Conservation (phyloP, 2,888 invertebrate species). For the Netelia melanura region DNA sequence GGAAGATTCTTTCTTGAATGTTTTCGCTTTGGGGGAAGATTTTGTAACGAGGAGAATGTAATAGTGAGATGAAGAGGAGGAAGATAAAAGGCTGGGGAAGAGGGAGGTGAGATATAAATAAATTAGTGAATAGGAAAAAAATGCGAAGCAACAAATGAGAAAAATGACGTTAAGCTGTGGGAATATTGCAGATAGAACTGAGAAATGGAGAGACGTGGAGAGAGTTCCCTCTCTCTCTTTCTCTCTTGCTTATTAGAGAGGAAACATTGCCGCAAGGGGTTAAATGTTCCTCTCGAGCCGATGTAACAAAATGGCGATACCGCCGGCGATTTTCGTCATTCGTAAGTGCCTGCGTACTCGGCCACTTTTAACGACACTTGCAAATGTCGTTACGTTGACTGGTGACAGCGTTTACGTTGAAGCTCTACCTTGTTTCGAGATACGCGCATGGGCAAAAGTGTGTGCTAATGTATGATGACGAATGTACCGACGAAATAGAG, state of each 20-base stretch:
- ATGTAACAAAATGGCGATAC: slow-evolving; percentile 78
- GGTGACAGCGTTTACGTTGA: slow-evolving; percentile 66
- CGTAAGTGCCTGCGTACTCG: slow-evolving; percentile 70
- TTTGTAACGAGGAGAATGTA: not conserved
- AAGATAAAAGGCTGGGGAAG: not conserved
- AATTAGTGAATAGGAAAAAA: slow-evolving; percentile 26
- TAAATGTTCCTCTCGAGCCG: slow-evolving; percentile 48
- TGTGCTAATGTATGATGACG: not conserved
- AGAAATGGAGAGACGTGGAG: not conserved
- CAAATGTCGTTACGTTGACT: slow-evolving; percentile 76
- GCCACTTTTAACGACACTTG: slow-evolving; percentile 75
- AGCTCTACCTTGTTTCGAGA: slow-evolving; percentile 15
- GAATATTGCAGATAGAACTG: not conserved
- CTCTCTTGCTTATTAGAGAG: not conserved
- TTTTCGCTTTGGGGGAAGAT: too few species aligned
- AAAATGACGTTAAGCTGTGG: slow-evolving; percentile 33
- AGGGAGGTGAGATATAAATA: slow-evolving; percentile 5
- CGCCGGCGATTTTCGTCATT: slow-evolving; percentile 75
- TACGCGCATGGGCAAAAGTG: not conserved
- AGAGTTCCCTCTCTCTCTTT: not conserved
- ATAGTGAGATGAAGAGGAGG: not conserved
- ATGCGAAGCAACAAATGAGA: not conserved
- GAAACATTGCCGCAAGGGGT: slow-evolving; percentile 55
- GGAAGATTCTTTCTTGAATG: too few species aligned
- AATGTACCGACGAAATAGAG: not conserved